Evolutionary conservation across 1,140 invertebrate genomes (phyloP), one percentile per base, ranked within the genome.

Genomic region (Muscidifurax raptorellus): DNA sequence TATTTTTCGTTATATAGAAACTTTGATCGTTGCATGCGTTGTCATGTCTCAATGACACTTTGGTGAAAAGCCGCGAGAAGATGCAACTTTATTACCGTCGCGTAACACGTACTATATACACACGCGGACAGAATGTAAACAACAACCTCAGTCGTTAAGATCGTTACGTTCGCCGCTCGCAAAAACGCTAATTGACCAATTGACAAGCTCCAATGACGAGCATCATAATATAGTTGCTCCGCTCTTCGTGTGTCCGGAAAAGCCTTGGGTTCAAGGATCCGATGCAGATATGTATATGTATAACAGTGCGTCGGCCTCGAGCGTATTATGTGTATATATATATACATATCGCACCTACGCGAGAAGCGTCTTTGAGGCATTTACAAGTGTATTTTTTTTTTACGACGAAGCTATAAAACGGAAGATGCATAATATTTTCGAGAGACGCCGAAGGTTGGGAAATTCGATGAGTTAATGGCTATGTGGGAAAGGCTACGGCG

Each of bases 231-330:
- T n/a, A 40, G 25, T 9, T 40, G 74, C 74, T 28, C 0, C 64
- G 40, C 32, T 83, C 82, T 28, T 83, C 82, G 47, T 28, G 52
- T 12, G 64, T 18, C 66, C 83, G 83, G 83, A 85, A 85, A 59
- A 80, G 59, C 83, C 83, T 85, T 85, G 83, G 71, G 15, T 59
- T 66, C 82, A 84, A 84, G 82, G 76, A 79, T 28, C 47, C 13
- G 32, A 72, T 32, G 32, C 15, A 36, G 2, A 69, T 28, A 30
- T 10, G 40, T 15, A 44, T 27, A 75, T 52, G 52, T 69, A 83
- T 10, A 79, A 72, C 82, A 28, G 82, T 72, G 44, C 82, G 72
- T 77, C 77, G 77, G 82, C 82, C 82, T 84, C 67, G 76, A 27
- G 76, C 7, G 10, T 27, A 66, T 79, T 84, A 74, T 79, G 7